Conservation (phyloP, 1,140 invertebrate genomes). For the Drosophila saltans region DNA sequence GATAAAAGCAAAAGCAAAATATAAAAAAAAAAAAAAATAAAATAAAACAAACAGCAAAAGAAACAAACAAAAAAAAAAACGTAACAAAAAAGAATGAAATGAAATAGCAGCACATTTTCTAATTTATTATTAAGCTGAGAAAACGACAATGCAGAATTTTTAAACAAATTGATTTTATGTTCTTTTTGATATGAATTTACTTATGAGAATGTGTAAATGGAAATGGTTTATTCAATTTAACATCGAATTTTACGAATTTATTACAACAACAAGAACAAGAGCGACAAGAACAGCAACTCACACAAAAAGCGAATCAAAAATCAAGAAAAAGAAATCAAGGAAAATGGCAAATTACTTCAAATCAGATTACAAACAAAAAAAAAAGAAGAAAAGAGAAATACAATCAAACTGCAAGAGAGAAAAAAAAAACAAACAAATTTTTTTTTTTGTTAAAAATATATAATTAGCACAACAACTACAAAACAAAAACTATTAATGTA, state of each 20-base stretch:
- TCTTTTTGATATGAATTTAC: conserved; percentile 74
- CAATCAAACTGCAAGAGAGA: conserved; percentile 15
- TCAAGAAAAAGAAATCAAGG: conserved; percentile 12
- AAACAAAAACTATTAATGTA: conserved; percentile 80
- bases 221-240: conserved; percentile 80
- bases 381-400: conserved; percentile 23
- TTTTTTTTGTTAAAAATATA: conserved; percentile 77
- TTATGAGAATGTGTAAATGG: conserved; percentile 44
- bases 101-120: conserved; percentile 55
- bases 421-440: conserved; percentile 31
- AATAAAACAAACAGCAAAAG: not conserved
- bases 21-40: not conserved
- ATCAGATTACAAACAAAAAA: conserved; percentile 25
- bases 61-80: not conserved
- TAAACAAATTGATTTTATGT: conserved; percentile 29
- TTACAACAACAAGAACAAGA: conserved; percentile 46
- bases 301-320: conserved; percentile 19
- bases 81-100: not conserved
- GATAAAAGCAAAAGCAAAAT: not conserved
- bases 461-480: conserved; percentile 79
- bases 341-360: conserved; percentile 32
- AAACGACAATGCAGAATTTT: conserved; percentile 38
- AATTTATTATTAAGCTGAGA: conserved; percentile 33
- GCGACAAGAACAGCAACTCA: conserved; percentile 40
- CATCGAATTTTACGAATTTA: conserved; percentile 82